Conservation (phyloP, 2,888 invertebrate genomes). For the Phanerotoma sp. region DNA sequence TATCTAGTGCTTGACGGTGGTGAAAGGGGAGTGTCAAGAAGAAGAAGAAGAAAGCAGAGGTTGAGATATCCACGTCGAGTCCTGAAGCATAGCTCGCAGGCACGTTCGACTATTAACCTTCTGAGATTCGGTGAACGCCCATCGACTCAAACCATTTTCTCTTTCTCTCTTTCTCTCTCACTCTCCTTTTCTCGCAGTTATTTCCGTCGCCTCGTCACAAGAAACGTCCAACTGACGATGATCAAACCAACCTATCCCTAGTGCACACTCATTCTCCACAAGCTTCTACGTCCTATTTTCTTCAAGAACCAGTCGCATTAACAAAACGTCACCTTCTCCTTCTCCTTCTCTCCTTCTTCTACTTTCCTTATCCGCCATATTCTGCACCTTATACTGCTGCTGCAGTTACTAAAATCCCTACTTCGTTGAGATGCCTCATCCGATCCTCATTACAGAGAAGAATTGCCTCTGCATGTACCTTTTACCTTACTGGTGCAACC, state of each 20-base stretch:
- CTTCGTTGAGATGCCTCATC: constrained; percentile 13
- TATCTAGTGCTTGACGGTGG: not conserved
- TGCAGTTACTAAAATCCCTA: constrained; percentile 7
- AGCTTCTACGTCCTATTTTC: constrained; percentile 16
- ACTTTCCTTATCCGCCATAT: not conserved
- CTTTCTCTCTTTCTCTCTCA: too few species aligned
- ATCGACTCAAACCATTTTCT: constrained; percentile 33
- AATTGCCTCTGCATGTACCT: constrained; percentile 11
- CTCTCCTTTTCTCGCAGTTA: too few species aligned
- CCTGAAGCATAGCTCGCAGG: constrained; percentile 38
- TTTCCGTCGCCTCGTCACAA: constrained; percentile 8
- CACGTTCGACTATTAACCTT: constrained; percentile 49
- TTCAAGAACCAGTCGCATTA: constrained; percentile 9
- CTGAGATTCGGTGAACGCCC: constrained; percentile 44
- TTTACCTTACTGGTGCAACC: not conserved
- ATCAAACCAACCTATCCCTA: constrained; percentile 14
- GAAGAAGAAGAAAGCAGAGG: constrained; percentile 16
- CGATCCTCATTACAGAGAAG: constrained; percentile 11
- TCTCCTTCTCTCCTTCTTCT: not conserved
- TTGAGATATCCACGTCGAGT: constrained; percentile 24
- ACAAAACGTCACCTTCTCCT: constrained; percentile 16
- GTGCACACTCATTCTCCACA: constrained; percentile 3
- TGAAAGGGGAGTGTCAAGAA: constrained; percentile 8
- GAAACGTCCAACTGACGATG: constrained; percentile 4
- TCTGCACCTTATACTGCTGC: not conserved